phyloP scores from a whole-genome alignment of 2,888 invertebrate genomes.

The Rhaphigaster nebulosa region DNA sequence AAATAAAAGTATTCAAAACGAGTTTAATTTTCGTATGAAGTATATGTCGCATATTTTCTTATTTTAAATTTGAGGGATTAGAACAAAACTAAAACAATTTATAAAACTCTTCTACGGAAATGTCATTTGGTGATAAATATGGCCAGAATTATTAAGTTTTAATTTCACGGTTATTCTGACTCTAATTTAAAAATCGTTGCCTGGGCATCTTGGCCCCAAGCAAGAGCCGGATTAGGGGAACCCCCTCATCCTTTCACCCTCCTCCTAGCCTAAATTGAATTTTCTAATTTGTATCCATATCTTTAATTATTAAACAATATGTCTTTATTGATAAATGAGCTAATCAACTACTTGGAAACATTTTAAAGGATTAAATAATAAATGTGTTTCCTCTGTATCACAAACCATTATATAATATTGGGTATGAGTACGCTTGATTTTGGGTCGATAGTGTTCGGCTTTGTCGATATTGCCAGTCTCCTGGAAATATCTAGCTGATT shows the following conservation, averaged over 20 bases:
- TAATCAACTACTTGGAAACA: too few relatives aligned
- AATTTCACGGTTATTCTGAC: slow-evolving; percentile 16
- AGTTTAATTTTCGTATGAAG: too few relatives aligned
- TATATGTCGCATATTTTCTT: too few relatives aligned
- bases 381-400: too few relatives aligned
- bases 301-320: neutral
- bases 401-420: too few relatives aligned
- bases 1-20: too few relatives aligned
- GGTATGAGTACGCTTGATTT: too few relatives aligned
- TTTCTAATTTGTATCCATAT: neutral
- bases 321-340: too few relatives aligned
- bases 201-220: neutral
- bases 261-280: neutral
- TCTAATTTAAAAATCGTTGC: slow-evolving; percentile 17
- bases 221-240: neutral
- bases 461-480: too few relatives aligned
- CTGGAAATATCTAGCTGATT: too few relatives aligned
- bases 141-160: neutral
- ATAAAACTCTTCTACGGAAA: neutral
- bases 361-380: too few relatives aligned
- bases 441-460: too few relatives aligned
- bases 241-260: neutral
- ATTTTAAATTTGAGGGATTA: neutral
- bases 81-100: neutral
- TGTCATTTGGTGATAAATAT: neutral